Percentiles rank a stretch among this genome's conserved stretches.
Evolutionary conservation across 2,888 invertebrate species (phyloP).

Genomic region (Chaitophorus viminalis): DNA sequence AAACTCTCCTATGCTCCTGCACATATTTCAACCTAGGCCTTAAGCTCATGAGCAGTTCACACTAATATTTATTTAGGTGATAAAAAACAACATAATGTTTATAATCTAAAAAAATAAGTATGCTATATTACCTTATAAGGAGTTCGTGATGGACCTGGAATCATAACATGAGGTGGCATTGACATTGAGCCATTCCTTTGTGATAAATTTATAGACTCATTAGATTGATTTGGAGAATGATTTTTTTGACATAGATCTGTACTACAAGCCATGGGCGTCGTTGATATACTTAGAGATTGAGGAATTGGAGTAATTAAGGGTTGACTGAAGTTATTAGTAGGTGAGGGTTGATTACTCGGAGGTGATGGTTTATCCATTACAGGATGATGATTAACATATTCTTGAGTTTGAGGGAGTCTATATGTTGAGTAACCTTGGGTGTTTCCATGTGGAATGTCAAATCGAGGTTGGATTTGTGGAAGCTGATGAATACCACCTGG

Average conservation of each 20-base stretch:
- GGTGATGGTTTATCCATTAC: conserved; percentile 48
- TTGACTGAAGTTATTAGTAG: conserved; percentile 58
- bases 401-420: conserved; percentile 47
- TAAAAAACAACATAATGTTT: conserved; percentile 28
- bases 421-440: conserved; percentile 50
- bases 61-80: conserved; percentile 45
- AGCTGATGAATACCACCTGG: conserved; percentile 59
- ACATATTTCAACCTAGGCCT: conserved; percentile 64
- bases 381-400: conserved; percentile 46
- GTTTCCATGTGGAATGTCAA: conserved; percentile 51
- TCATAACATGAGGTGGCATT: conserved; percentile 47
- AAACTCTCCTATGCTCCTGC: conserved; percentile 80
- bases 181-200: conserved; percentile 45
- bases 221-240: conserved; percentile 50
- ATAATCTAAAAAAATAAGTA: conserved; percentile 42
- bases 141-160: conserved; percentile 60
- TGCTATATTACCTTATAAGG: conserved; percentile 64
- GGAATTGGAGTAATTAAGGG: conserved; percentile 54
- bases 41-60: conserved; percentile 65
- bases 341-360: conserved; percentile 48
- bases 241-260: conserved; percentile 55
- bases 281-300: conserved; percentile 37
- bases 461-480: conserved; percentile 58
- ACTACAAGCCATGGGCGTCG: conserved; percentile 50
- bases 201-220: conserved; percentile 48